Evolutionary conservation across 2,888 invertebrate genomes (phyloP), one percentile per base, ranked within the genome.

Genomic region (Caenorhabditis virilis): DNA sequence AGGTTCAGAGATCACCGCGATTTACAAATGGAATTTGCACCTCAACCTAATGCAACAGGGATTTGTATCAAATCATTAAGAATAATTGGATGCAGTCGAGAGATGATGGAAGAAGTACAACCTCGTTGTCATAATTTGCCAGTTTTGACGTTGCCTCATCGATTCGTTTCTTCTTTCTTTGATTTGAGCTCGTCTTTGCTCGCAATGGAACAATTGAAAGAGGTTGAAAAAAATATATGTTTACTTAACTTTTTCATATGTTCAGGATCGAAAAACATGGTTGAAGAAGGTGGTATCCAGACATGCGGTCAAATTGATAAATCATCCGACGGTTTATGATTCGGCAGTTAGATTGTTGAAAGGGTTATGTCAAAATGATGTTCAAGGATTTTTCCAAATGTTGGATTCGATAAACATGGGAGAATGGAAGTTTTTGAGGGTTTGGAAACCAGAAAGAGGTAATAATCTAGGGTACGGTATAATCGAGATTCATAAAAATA

Each of bases 91-190:
- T 64, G 64, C 30, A 54, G 55, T 51, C 43, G 54, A 15, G 36
- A 36, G 30, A 11, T 35, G 7, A 64, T 64, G 64, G 64, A 64
- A 16, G 64, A 58, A 27, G 22, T 58, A 9, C 52, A 63, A n/a
- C 63, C 63, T 45, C 18, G 45, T 20, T 57, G 46, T n/a, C 45
- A 57, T 22, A 30, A 52, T 16, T 41, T 53, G n/a, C 57, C 63
- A 13, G 23, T 50, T 16, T 25, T 57, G 15, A 48, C 43, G 4
- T 22, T 53, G 7, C 53, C 63, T 5, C 18, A 42, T 42, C 23
- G 23, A 23, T 42, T 56, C 23, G 45, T 52, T 16, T 45, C 36
- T 20, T 35, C 52, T 1, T 33, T 56, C 18, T 33, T 62, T 1
- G 62, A 56, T 30, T 48, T 62, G 42, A 23, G 11, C 3, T 42